phyloP scores from a whole-genome alignment of 2,797 vertebrate species.

The Enteromius argenteus region DNA sequence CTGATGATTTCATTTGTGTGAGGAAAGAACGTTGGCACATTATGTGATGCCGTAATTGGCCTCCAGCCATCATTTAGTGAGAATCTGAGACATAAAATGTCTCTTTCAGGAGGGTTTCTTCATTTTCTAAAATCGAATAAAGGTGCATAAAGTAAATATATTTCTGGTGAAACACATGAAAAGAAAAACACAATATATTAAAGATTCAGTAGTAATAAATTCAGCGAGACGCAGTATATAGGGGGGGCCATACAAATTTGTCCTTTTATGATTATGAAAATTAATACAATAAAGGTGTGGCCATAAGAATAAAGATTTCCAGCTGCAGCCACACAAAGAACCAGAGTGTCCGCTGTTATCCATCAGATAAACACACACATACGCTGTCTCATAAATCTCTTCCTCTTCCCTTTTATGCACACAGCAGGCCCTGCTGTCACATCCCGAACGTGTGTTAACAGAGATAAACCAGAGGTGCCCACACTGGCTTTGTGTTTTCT shows the following conservation, averaged over 20 bases:
- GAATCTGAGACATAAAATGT: slow-evolving; percentile 12
- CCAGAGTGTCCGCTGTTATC: slow-evolving; percentile 38
- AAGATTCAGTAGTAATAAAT: not conserved
- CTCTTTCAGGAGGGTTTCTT: slow-evolving; percentile 29
- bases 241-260: not conserved
- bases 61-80: slow-evolving; percentile 16
- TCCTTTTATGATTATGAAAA: slow-evolving; percentile 5
- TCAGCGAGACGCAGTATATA: not conserved
- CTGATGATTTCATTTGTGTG: slow-evolving; percentile 3
- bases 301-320: slow-evolving; percentile 31
- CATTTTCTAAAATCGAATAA: slow-evolving; percentile 14
- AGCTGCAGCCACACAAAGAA: slow-evolving; percentile 26
- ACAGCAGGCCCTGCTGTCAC: slow-evolving; percentile 43
- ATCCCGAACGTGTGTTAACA: slow-evolving; percentile 30
- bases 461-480: slow-evolving; percentile 53
- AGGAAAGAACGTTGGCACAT: not conserved
- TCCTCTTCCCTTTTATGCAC: slow-evolving; percentile 55
- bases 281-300: not conserved
- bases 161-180: not conserved
- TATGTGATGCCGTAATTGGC: not conserved
- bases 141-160: not conserved
- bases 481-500: slow-evolving; percentile 33
- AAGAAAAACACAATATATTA: not conserved
- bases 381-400: slow-evolving; percentile 32
- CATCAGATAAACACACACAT: slow-evolving; percentile 47